Percentiles rank a stretch among this genome's conserved stretches.
phyloP scores from a whole-genome alignment of 2,797 vertebrate genomes.

The Sebastes melanostomus region DNA sequence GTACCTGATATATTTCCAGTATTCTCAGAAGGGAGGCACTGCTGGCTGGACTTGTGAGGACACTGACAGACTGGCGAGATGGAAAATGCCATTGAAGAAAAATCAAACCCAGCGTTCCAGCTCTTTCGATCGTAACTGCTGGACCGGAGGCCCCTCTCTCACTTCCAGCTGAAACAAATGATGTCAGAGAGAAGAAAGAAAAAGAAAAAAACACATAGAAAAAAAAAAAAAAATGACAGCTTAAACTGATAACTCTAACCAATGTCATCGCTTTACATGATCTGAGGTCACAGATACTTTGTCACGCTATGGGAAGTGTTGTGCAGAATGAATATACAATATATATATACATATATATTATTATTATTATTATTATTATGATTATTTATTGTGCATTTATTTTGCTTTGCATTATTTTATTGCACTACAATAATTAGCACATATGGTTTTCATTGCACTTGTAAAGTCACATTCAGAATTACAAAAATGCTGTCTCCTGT shows the following conservation, averaged over 20 bases:
- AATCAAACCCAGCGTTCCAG: slow-evolving; percentile 51
- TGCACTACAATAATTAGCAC: slow-evolving; percentile 89
- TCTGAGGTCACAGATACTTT: slow-evolving; percentile 76
- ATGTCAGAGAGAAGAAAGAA: slow-evolving; percentile 76
- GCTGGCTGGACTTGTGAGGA: slow-evolving; percentile 62
- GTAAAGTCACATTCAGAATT: slow-evolving; percentile 86
- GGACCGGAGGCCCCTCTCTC: slow-evolving; percentile 55
- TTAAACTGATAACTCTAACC: slow-evolving; percentile 66
- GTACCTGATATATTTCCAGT: slow-evolving; percentile 77
- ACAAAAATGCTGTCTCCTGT: slow-evolving; percentile 84
- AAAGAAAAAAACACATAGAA: slow-evolving; percentile 31
- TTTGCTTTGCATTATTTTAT: slow-evolving; percentile 85
- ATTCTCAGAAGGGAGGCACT: slow-evolving; percentile 57
- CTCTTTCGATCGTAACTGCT: slow-evolving; percentile 61
- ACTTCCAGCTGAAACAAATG: slow-evolving; percentile 76
- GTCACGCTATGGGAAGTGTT: slow-evolving; percentile 80
- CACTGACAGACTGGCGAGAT: slow-evolving; percentile 57
- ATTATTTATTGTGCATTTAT: slow-evolving; percentile 82
- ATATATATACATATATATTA: slow-evolving; percentile 75
- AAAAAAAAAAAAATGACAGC: slow-evolving; percentile 52
- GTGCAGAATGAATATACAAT: slow-evolving; percentile 84
- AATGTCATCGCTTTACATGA: slow-evolving; percentile 74
- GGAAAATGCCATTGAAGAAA: slow-evolving; percentile 40
- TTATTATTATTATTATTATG: slow-evolving; percentile 71
- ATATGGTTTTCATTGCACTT: slow-evolving; percentile 87